Evolutionary conservation across 1,140 invertebrate species (phyloP), one percentile per base, ranked within the genome.

Genomic region (Leptoteleia sp.): DNA sequence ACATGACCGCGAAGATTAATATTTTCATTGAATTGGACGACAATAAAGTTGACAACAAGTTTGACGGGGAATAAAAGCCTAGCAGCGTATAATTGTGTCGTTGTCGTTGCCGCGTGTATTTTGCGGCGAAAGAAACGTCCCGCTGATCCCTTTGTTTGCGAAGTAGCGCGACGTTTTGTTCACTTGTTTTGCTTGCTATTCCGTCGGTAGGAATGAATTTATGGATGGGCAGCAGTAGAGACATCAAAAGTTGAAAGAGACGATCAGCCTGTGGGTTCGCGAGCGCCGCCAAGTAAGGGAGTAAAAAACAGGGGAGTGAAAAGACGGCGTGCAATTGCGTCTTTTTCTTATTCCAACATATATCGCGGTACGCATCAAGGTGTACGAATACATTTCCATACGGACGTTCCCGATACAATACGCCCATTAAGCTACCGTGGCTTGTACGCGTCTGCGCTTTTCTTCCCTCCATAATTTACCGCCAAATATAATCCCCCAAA

Each of bases 221-320:
- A 76, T 80, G 77, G 70, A 62, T 71, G 64, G 57, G 22, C 22
- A 75, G 12, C 9, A 79, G 77, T 79, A 79, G 59, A 79, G 76
- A 79, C 76, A 73, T 79, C 76, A 79, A 73, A 79, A 73, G 50
- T 79, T 70, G 70, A 79, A 73, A 73, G 76, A 79, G 76, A 79
- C 68, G 64, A 79, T 79, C 76, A 62, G 75, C 80, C 70, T 72
- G 57, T 64, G 71, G 70, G 50, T 70, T 35, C 57, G 54, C 62
- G 48, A 54, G 48, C 45, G 40, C 59, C 38, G 43, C n/a, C 15
- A 57, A 61, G 43, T 15, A 52, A 16, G 33, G 17, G 33, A 33
- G 48, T 25, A 61, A 59, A 65, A 54, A 61, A 62, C 3, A 3
- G 11, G 15, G 22, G 43, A 27, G 25, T 61, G 54, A 52, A 71